Evolutionary conservation across 2,888 invertebrate genomes (phyloP).

Genomic region (Limnephilus lunatus): DNA sequence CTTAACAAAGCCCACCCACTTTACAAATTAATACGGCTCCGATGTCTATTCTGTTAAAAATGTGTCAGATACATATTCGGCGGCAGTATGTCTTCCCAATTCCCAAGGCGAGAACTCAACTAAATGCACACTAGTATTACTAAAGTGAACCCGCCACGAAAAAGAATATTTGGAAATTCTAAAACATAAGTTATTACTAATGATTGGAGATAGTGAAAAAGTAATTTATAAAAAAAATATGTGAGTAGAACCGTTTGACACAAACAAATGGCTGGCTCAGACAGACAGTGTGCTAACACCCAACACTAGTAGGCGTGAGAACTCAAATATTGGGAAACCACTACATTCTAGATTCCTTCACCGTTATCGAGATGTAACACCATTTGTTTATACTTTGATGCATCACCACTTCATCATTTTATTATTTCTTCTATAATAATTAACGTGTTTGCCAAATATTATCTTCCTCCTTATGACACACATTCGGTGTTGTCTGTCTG

Average conservation of each 20-base stretch:
- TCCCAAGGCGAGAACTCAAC: neutral
- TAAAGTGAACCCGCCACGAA: neutral
- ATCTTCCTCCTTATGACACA: neutral
- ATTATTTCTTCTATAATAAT: neutral
- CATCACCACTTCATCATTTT: neutral
- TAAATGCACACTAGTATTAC: neutral
- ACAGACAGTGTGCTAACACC: constrained; percentile 31
- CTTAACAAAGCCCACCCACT: constrained; percentile 2
- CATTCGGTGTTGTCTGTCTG: neutral
- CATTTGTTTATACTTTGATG: constrained; percentile 2
- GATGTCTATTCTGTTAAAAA: neutral
- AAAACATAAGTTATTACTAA: constrained; percentile 22
- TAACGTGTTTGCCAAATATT: constrained; percentile 2
- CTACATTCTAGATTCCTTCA: constrained; percentile 43
- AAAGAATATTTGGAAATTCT: neutral
- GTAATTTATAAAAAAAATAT: constrained; percentile 24
- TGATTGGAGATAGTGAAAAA: constrained; percentile 6
- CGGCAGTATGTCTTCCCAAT: neutral
- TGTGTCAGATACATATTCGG: neutral
- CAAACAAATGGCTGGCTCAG: constrained; percentile 38
- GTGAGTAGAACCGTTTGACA: constrained; percentile 33
- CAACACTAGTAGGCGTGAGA: constrained; percentile 55
- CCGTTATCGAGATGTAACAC: constrained; percentile 32
- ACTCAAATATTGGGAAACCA: constrained; percentile 44
- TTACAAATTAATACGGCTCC: neutral